A percentile compares a stretch with the other conserved stretches of the same genome.
phyloP scores from a whole-genome alignment of 2,888 invertebrate genomes.

The Charanyca ferruginea region DNA sequence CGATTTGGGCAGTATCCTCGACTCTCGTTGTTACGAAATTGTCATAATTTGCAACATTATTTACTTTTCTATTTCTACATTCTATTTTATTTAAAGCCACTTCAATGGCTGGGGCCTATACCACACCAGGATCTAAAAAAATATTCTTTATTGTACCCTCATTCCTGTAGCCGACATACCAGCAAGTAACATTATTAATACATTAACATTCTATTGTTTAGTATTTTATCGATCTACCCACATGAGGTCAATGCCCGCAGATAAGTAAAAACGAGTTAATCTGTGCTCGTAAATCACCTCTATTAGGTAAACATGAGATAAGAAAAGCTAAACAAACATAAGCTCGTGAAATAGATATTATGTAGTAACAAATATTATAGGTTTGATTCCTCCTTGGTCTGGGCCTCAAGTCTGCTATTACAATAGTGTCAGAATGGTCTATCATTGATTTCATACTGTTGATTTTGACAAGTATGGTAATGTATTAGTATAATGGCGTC shows the following conservation, averaged over 20 bases:
- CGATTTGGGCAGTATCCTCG: not conserved
- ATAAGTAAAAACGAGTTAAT: slow-evolving; percentile 62
- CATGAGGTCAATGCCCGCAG: slow-evolving; percentile 55
- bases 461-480: too few relatives aligned
- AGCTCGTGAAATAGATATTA: slow-evolving; percentile 33
- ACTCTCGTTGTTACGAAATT: not conserved
- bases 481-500: too few relatives aligned
- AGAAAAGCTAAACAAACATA: slow-evolving; percentile 41
- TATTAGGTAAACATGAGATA: slow-evolving; percentile 63
- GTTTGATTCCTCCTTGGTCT: not conserved
- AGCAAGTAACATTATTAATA: slow-evolving; percentile 22
- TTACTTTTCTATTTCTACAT: not conserved
- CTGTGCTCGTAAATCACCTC: slow-evolving; percentile 61
- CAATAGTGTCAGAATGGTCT: too few relatives aligned
- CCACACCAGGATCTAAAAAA: not conserved
- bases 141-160: not conserved
- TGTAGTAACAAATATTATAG: slow-evolving; percentile 12
- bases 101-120: too few relatives aligned
- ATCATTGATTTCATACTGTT: too few relatives aligned
- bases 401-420: too few relatives aligned
- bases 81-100: not conserved
- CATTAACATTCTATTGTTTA: slow-evolving; percentile 51
- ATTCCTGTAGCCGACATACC: slow-evolving; percentile 8
- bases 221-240: slow-evolving; percentile 49
- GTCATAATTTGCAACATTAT: not conserved